Evolutionary conservation across 2,888 invertebrate species (phyloP).

Genomic region (Xylocampa areola): DNA sequence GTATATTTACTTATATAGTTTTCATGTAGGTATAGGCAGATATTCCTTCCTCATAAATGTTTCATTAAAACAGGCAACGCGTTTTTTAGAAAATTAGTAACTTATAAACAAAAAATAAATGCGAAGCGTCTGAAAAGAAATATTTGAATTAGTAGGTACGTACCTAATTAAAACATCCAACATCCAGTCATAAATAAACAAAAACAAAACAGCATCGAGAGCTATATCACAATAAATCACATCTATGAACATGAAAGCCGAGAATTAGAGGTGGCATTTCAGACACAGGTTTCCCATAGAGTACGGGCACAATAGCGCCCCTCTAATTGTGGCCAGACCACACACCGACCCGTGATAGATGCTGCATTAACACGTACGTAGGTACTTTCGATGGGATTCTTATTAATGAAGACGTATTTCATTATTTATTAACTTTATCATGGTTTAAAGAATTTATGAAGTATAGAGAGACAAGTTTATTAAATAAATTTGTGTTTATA

Average conservation of each 20-base stretch:
- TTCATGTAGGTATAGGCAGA: too few species aligned
- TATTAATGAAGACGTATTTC: slow-evolving; percentile 48
- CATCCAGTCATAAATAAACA: too few species aligned
- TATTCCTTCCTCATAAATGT: too few species aligned
- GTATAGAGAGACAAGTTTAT: background rate
- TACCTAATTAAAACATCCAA: too few species aligned
- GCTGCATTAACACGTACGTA: slow-evolving; percentile 62
- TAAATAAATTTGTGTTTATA: background rate
- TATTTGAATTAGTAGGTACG: too few species aligned
- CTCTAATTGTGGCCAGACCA: slow-evolving; percentile 66
- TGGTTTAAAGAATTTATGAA: background rate
- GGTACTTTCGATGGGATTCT: slow-evolving; percentile 48
- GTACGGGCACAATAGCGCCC: slow-evolving; percentile 49
- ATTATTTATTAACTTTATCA: slow-evolving; percentile 39
- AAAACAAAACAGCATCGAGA: slow-evolving; percentile 32
- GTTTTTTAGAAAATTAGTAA: too few species aligned
- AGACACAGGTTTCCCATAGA: slow-evolving; percentile 59
- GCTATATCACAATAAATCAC: slow-evolving; percentile 53
- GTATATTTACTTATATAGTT: too few species aligned
- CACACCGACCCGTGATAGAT: slow-evolving; percentile 66
- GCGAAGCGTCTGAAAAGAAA: too few species aligned
- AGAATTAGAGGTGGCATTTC: slow-evolving; percentile 41
- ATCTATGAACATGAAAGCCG: slow-evolving; percentile 56
- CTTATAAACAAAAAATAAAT: too few species aligned
- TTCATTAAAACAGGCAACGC: too few species aligned